phyloP scores from a whole-genome alignment of 2,888 invertebrate genomes.

The Megastigmus dorsalis region DNA sequence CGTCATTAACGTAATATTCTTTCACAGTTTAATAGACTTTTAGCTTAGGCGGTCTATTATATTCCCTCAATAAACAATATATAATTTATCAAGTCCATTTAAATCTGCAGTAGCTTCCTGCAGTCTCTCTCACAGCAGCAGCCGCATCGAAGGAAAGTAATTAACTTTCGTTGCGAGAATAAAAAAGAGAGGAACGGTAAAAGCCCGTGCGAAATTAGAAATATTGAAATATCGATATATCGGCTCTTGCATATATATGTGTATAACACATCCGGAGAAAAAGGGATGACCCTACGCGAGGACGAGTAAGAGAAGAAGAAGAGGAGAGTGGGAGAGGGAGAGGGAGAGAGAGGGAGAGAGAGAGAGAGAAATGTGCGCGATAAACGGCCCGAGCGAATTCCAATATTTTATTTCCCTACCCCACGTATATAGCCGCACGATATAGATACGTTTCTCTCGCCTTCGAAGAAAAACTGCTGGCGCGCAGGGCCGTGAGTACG shows the following conservation, averaged over 20 bases:
- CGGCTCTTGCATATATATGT: background rate
- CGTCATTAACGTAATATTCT: no score
- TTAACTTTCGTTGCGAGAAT: constrained; percentile 27
- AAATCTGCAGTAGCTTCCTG: no score
- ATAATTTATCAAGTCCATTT: no score
- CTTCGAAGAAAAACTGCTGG: constrained; percentile 40
- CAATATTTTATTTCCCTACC: constrained; percentile 53
- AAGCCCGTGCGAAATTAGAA: constrained; percentile 35
- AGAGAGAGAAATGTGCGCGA: constrained; percentile 28
- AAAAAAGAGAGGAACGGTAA: no score
- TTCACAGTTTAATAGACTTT: no score
- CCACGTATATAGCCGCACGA: no score
- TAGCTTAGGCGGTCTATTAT: no score
- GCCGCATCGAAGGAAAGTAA: constrained; percentile 23
- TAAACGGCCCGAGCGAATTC: constrained; percentile 55
- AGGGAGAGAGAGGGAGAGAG: background rate
- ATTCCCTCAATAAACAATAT: no score
- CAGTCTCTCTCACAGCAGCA: no score
- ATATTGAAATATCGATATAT: constrained; percentile 51
- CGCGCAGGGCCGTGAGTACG: background rate
- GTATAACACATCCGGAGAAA: background rate
- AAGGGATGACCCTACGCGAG: background rate
- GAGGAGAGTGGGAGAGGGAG: background rate
- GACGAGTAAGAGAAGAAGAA: background rate
- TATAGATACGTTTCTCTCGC: constrained; percentile 45